Evolutionary conservation across 2,797 vertebrate genomes (phyloP), one percentile per base, ranked within the genome.

Genomic region (Lateolabrax maculatus): DNA sequence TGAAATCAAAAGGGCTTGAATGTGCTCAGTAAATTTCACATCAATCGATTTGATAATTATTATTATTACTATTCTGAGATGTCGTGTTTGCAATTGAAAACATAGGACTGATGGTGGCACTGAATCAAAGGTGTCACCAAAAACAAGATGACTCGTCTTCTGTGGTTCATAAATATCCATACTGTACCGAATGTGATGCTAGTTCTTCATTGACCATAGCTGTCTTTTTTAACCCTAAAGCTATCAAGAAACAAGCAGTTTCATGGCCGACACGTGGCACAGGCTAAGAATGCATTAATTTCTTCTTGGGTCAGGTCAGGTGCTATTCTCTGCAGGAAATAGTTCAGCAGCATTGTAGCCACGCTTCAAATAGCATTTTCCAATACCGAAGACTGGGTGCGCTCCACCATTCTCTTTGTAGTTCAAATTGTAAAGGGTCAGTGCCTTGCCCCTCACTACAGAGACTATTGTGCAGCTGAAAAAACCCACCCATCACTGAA

Each of bases 281-380:
- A 39, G 11, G 31, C 49, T n/a, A 8, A 63, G 25, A 69, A 36
- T 13, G 7, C 8, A 46, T 15, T 3, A 0, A 16, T 43, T n/a
- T 46, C 4, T 46, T 41, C 18, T 27, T 69, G 60, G 70, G 31
- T 62, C 57, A 8, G 10, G 29, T 43, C n/a, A 55, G 44, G 7
- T 44, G 19, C 21, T 57, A 21, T 60, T 78, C 6, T 60, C 27
- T 53, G n/a, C 43, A 60, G 69, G 27, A 52, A 66, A 55, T 23
- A 52, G 13, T 34, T 56, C 31, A 61, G 51, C 67, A 72, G 70
- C 53, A 5, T 64, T 65, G 74, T 29, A 23, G 29, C 56, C 19
- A 29, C 1, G 12, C 67, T 73, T 78, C 53, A 79, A 63, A 79
- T 36, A 55, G 9, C 41, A 48, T 79, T 66, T 66, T 66, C 25